phyloP scores from a whole-genome alignment of 2,888 invertebrate species.

The Aphodius sticticus region DNA sequence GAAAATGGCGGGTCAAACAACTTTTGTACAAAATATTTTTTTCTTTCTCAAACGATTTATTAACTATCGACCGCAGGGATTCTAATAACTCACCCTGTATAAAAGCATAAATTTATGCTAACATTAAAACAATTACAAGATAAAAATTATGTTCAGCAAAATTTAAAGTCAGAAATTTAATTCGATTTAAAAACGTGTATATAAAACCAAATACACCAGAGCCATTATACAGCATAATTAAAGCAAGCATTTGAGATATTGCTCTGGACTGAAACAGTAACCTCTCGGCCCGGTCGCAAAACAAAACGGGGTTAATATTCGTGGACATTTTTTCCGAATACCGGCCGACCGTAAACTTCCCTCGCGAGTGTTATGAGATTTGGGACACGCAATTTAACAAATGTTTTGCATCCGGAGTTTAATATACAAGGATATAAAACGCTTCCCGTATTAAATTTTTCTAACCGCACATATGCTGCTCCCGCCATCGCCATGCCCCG shows the following conservation, averaged over 20 bases:
- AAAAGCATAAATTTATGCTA: too few species aligned
- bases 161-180: too few species aligned
- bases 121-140: too few species aligned
- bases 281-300: not conserved
- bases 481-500: not conserved
- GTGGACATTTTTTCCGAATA: not conserved
- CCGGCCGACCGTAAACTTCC: not conserved
- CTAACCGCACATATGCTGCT: not conserved
- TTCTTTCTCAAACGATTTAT: too few species aligned
- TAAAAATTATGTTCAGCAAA: too few species aligned
- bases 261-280: not conserved
- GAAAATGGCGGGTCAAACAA: too few species aligned
- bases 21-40: too few species aligned
- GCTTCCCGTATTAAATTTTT: slow-evolving; percentile 4
- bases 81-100: too few species aligned
- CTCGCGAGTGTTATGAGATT: not conserved
- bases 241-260: not conserved
- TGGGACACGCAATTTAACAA: slow-evolving; percentile 4
- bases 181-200: too few species aligned
- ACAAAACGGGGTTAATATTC: not conserved
- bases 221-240: not conserved
- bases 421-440: slow-evolving; percentile 4
- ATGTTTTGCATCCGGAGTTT: not conserved
- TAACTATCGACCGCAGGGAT: too few species aligned
- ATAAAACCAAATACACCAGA: too few species aligned